phyloP scores from a whole-genome alignment of 2,113 vertebrate genomes.

The Cisticola juncidis region DNA sequence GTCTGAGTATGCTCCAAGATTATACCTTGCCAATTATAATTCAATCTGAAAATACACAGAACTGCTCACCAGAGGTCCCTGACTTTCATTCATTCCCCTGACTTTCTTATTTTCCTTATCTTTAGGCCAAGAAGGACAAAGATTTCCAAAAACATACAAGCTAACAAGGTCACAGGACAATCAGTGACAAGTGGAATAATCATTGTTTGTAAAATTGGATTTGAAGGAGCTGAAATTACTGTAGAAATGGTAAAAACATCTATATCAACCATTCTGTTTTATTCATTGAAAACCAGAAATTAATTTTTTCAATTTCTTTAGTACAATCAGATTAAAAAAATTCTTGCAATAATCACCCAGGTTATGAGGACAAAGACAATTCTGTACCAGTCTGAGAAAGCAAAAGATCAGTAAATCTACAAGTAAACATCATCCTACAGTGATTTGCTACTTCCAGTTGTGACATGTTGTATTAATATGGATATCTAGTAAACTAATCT shows the following conservation, averaged over 20 bases:
- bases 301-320: slow-evolving; percentile 1
- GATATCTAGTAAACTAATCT: background rate
- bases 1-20: background rate
- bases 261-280: background rate
- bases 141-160: background rate
- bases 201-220: slow-evolving; percentile 32
- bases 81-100: background rate
- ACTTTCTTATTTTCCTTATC: background rate
- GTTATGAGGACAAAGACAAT: slow-evolving; percentile 5
- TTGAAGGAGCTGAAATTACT: background rate
- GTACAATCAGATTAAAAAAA: background rate
- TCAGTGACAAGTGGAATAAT: background rate
- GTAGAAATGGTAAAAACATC: background rate
- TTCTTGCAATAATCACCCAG: slow-evolving; percentile 9
- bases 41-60: background rate
- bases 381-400: background rate
- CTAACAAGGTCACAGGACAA: slow-evolving; percentile 23
- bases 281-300: background rate
- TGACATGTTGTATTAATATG: background rate
- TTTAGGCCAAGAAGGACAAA: slow-evolving; percentile 13
- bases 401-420: background rate
- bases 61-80: background rate
- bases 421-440: background rate
- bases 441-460: background rate
- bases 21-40: background rate